Conservation (phyloP, 2,888 invertebrate genomes). For the Imbricaverruca yamaguchii region DNA sequence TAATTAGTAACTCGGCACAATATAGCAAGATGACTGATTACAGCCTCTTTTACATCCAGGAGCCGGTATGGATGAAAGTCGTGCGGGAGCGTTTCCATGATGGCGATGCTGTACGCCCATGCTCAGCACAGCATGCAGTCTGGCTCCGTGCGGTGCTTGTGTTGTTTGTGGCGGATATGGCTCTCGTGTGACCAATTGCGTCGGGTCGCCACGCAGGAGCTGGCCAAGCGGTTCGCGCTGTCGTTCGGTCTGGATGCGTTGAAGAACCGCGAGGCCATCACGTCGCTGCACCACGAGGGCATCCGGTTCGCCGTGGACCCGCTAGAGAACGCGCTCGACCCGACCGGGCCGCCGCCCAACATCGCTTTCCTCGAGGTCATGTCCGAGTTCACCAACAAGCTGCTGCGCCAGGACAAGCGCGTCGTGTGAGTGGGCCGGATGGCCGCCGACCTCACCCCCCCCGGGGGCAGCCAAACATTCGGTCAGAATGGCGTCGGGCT, state of each 20-base stretch:
- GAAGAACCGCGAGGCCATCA: slow-evolving; percentile 93
- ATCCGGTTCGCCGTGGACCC: slow-evolving; percentile 76
- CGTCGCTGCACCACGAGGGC: slow-evolving; percentile 88
- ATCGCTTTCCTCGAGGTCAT: slow-evolving; percentile 90
- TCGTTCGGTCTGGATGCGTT: slow-evolving; percentile 95
- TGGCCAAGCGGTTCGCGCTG: slow-evolving; percentile 89
- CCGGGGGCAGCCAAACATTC: slow-evolving; percentile 75
- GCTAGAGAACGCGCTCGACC: slow-evolving; percentile 56
- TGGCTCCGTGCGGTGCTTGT: too few relatives aligned
- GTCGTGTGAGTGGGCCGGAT: slow-evolving; percentile 57
- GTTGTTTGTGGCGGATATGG: too few relatives aligned
- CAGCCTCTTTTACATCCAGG: too few relatives aligned
- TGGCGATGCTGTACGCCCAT: too few relatives aligned
- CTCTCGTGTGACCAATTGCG: too few relatives aligned
- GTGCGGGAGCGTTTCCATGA: too few relatives aligned
- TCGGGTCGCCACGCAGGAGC: too few relatives aligned
- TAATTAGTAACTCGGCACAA: too few relatives aligned
- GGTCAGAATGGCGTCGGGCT: slow-evolving; percentile 47
- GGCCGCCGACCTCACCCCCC: slow-evolving; percentile 35
- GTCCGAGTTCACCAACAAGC: slow-evolving; percentile 90
- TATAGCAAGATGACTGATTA: too few relatives aligned
- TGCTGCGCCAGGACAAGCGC: slow-evolving; percentile 92
- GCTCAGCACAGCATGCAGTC: too few relatives aligned
- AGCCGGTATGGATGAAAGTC: too few relatives aligned
- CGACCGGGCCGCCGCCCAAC: slow-evolving; percentile 73